Evolutionary conservation across 1,140 invertebrate species (phyloP).

Genomic region (Plectrocnemia conspersa): DNA sequence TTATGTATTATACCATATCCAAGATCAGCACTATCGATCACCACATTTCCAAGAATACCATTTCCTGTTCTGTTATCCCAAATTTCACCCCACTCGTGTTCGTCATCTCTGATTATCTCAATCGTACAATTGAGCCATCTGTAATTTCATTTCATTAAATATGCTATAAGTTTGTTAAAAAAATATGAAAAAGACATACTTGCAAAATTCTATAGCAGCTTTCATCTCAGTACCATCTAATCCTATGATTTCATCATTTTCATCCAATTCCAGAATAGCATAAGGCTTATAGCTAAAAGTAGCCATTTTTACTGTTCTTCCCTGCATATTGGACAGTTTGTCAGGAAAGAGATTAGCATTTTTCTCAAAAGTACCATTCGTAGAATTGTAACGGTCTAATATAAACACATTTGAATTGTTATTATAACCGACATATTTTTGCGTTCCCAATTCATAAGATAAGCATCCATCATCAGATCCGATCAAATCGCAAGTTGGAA

Average conservation of each 20-base stretch:
- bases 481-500: conserved; percentile 14
- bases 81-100: conserved; percentile 55
- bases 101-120: conserved; percentile 48
- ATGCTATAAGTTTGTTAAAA: background rate
- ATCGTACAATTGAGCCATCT: conserved; percentile 52
- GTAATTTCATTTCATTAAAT: background rate
- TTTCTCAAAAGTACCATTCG: conserved; percentile 12
- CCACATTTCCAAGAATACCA: conserved; percentile 55
- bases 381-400: conserved; percentile 23
- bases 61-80: conserved; percentile 55
- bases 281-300: conserved; percentile 38
- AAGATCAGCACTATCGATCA: conserved; percentile 54
- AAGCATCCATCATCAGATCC: conserved; percentile 6
- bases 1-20: conserved; percentile 46
- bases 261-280: conserved; percentile 32
- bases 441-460: conserved; percentile 24
- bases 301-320: conserved; percentile 30
- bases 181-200: conserved; percentile 12
- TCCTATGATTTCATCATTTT: conserved; percentile 23
- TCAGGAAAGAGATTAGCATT: conserved; percentile 35
- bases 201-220: conserved; percentile 39
- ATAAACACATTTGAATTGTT: conserved; percentile 20
- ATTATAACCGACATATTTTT: conserved; percentile 22
- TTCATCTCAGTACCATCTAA: conserved; percentile 46
- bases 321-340: conserved; percentile 34